Conservation (phyloP, 2,113 vertebrate species). For the Pelmatolapia mariae region DNA sequence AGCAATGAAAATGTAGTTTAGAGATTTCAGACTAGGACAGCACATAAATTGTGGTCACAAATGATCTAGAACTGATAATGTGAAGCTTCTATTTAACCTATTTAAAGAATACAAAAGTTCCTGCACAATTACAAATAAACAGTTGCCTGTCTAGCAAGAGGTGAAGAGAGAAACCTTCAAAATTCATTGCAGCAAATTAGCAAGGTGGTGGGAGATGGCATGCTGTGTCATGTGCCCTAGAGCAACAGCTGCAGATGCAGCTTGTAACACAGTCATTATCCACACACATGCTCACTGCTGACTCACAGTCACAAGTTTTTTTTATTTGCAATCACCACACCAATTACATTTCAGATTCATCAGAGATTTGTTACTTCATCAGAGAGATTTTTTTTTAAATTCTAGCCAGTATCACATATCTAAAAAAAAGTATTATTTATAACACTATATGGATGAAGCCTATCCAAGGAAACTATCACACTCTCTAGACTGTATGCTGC, state of each 20-base stretch:
- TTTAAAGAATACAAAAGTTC: not conserved
- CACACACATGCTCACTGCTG: not conserved
- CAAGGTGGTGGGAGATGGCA: slow-evolving; percentile 25
- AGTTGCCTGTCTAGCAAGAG: not conserved
- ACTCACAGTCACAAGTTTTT: not conserved
- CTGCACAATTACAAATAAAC: not conserved
- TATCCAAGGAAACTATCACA: not conserved
- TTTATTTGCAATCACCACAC: not conserved
- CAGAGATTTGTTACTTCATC: not conserved
- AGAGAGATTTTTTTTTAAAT: not conserved
- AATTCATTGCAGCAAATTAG: not conserved
- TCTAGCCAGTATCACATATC: not conserved
- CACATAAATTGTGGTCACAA: not conserved
- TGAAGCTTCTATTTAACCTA: not conserved
- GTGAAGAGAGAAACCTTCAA: not conserved
- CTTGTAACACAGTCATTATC: not conserved
- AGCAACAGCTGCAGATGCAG: slow-evolving; percentile 17
- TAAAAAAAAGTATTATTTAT: not conserved
- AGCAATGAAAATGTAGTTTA: not conserved
- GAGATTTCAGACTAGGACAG: not conserved
- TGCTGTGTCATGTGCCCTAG: not conserved
- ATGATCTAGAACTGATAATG: not conserved
- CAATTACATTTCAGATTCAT: not conserved
- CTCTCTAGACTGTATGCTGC: not conserved
- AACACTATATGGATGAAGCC: not conserved